Percentiles rank a stretch among this genome's conserved stretches.
These are phyloP conservation scores for Petroica traversi DNA, from an alignment of 2,113 vertebrate genomes.

Conservation along the genomic window DNA sequence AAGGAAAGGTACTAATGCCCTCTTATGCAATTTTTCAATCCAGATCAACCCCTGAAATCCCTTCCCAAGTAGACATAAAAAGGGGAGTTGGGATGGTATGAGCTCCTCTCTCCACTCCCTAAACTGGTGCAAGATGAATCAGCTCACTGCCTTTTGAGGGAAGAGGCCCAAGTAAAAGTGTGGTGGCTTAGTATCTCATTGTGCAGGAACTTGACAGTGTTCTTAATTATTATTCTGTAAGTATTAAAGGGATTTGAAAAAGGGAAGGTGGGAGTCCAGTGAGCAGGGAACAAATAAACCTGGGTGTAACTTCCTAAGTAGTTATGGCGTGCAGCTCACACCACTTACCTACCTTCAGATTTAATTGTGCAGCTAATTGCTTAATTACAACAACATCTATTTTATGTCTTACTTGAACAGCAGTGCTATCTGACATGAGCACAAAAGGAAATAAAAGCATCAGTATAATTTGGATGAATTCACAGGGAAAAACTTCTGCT, in stretches of 20 bases:
- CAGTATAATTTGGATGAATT: neutral
- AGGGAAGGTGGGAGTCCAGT: neutral
- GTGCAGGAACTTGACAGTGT: neutral
- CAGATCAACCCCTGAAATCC: neutral
- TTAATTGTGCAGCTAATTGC: slow-evolving; percentile 28
- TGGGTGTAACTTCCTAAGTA: neutral
- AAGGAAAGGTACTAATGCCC: neutral
- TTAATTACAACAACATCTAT: slow-evolving; percentile 1
- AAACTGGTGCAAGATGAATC: neutral
- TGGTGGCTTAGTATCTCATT: neutral
- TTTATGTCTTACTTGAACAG: neutral
- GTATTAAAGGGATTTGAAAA: neutral
- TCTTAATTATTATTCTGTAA: neutral
- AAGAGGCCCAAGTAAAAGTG: rapidly evolving
- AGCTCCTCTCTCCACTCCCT: neutral
- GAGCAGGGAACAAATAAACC: neutral
- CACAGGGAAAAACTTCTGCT: neutral
- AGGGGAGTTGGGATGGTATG: neutral
- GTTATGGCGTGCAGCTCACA: neutral
- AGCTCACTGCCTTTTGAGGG: neutral
- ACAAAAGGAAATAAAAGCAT: neutral
- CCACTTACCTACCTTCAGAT: neutral
- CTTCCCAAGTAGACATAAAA: neutral
- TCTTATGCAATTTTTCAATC: neutral
- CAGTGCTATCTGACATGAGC: neutral